phyloP scores from a whole-genome alignment of 2,888 invertebrate genomes.

The Spatulosminthurus flaviceps region DNA sequence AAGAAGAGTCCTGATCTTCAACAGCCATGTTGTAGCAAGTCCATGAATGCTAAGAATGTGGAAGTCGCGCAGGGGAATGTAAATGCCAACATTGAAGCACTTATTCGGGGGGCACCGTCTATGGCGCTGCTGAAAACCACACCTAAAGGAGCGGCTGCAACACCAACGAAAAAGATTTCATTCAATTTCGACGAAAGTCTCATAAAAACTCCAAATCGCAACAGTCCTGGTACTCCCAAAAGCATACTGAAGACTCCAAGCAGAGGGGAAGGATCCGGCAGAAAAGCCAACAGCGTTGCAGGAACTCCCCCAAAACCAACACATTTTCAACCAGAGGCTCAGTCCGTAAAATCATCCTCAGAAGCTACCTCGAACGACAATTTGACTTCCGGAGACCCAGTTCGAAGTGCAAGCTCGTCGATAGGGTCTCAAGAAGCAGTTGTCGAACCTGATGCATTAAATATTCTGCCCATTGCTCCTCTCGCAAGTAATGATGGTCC shows the following conservation, averaged over 20 bases:
- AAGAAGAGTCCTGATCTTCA: slow-evolving; percentile 28
- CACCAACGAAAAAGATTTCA: slow-evolving; percentile 59
- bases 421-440: too few relatives aligned
- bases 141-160: slow-evolving; percentile 38
- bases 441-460: neutral
- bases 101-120: slow-evolving; percentile 49
- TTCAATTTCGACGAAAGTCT: slow-evolving; percentile 59
- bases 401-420: neutral
- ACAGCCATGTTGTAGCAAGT: slow-evolving; percentile 48
- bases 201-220: slow-evolving; percentile 53
- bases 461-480: neutral
- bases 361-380: neutral
- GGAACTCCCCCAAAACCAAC: neutral
- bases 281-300: neutral
- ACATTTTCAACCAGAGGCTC: neutral
- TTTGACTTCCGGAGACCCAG: neutral
- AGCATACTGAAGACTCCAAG: slow-evolving; percentile 56
- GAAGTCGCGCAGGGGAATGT: slow-evolving; percentile 51
- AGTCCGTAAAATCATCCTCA: neutral
- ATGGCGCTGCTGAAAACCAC: slow-evolving; percentile 38
- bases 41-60: slow-evolving; percentile 14
- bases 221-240: slow-evolving; percentile 54
- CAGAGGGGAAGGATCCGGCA: neutral
- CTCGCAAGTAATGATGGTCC: neutral
- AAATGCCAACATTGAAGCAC: slow-evolving; percentile 54